These are phyloP conservation scores for Talpa occidentalis DNA, from an alignment of 2,113 vertebrate species.

Conservation along the genomic window DNA sequence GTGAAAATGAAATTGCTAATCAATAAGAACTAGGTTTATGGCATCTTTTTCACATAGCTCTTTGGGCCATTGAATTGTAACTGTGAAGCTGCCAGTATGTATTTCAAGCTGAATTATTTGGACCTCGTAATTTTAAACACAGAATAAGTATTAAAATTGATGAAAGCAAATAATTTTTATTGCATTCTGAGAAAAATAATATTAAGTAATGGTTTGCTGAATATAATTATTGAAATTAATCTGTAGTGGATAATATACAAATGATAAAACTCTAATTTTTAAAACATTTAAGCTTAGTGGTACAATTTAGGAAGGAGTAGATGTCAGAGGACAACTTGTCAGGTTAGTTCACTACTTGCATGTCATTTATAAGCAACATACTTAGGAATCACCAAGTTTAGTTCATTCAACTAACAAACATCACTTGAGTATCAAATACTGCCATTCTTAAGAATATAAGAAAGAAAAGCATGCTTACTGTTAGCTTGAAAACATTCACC, in stretches of 20 bases:
- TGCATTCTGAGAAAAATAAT: constrained; percentile 7
- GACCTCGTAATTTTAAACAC: not conserved
- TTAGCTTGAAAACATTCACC: not conserved
- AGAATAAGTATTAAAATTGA: not conserved
- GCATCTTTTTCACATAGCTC: not conserved
- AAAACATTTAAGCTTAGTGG: not conserved
- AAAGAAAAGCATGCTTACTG: not conserved
- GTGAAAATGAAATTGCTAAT: not conserved
- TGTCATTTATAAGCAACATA: not conserved
- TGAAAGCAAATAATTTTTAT: not conserved
- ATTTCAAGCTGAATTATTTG: constrained; percentile 44
- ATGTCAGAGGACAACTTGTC: not conserved
- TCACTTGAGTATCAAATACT: not conserved
- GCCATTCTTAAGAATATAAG: not conserved
- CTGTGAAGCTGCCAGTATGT: not conserved
- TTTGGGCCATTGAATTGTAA: not conserved
- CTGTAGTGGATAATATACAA: not conserved
- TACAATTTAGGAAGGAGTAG: not conserved
- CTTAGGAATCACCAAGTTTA: not conserved
- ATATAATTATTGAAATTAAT: not conserved
- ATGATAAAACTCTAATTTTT: constrained; percentile 9
- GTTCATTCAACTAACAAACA: constrained; percentile 12
- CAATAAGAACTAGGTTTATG: not conserved
- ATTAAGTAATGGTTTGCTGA: constrained; percentile 6
- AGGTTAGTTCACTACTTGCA: not conserved